Percentiles rank a stretch among this genome's conserved stretches.
phyloP scores from a whole-genome alignment of 2,888 invertebrate genomes.

The Tanytarsus gracilentus region DNA sequence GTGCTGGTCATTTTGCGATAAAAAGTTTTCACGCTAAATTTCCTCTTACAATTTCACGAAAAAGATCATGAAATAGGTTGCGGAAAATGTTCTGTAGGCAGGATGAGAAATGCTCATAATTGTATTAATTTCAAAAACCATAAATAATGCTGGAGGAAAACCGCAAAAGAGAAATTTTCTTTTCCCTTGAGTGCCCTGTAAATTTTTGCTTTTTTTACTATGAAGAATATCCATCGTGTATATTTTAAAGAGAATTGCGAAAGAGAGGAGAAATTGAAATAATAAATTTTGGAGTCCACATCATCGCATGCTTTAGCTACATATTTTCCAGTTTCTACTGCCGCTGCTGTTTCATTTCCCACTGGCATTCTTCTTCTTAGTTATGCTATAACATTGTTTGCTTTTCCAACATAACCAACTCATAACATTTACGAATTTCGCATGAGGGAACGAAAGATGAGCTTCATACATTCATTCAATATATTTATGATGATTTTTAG shows the following conservation, averaged over 20 bases:
- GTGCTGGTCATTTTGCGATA: too few relatives aligned
- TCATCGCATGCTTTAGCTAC: not conserved
- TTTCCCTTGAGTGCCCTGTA: not conserved
- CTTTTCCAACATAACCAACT: too few relatives aligned
- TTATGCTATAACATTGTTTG: too few relatives aligned
- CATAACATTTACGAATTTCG: too few relatives aligned
- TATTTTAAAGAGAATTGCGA: not conserved
- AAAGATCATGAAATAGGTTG: too few relatives aligned
- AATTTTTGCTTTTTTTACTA: not conserved
- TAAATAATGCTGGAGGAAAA: slow-evolving; percentile 25
- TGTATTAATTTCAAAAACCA: slow-evolving; percentile 24
- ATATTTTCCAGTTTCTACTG: not conserved
- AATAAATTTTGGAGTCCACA: slow-evolving; percentile 3
- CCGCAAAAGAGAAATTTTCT: not conserved
- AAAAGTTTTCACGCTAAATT: too few relatives aligned
- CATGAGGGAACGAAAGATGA: too few relatives aligned
- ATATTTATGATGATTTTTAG: too few relatives aligned
- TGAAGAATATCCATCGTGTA: not conserved
- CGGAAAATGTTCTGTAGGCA: too few relatives aligned
- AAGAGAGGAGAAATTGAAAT: not conserved
- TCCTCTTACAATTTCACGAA: too few relatives aligned
- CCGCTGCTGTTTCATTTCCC: not conserved
- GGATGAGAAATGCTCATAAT: not conserved
- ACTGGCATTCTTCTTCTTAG: too few relatives aligned
- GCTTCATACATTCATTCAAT: too few relatives aligned